These are phyloP conservation scores for Apis laboriosa DNA, from an alignment of 1,140 invertebrate species.

Conservation along the genomic window DNA sequence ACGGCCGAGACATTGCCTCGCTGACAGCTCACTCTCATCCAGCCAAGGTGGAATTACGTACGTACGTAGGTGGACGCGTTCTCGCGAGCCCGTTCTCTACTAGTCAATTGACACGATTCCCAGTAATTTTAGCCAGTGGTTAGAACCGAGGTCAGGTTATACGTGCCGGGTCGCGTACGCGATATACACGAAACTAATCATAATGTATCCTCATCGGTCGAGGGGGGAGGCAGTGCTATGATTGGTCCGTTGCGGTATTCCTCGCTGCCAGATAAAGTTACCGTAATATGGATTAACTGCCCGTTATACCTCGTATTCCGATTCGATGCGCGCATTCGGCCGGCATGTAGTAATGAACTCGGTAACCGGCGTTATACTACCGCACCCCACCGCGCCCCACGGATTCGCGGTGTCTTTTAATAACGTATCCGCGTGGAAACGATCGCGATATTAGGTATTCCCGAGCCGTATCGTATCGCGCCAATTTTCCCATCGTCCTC, in stretches of 20 bases:
- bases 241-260: conserved; percentile 68
- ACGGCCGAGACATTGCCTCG: too few relatives aligned
- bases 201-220: conserved; percentile 63
- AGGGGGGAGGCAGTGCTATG: conserved; percentile 35
- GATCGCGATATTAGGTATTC: background rate
- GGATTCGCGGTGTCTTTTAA: conserved; percentile 57
- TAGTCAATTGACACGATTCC: conserved; percentile 66
- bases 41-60: conserved; percentile 14
- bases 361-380: conserved; percentile 52
- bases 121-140: conserved; percentile 64
- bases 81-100: background rate
- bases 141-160: conserved; percentile 59
- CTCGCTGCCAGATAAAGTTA: conserved; percentile 66
- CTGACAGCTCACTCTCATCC: background rate
- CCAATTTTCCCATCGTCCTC: background rate
- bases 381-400: conserved; percentile 38
- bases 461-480: background rate
- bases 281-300: conserved; percentile 68
- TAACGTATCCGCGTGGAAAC: conserved; percentile 43
- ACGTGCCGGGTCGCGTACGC: conserved; percentile 56
- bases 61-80: background rate
- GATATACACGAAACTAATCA: conserved; percentile 65
- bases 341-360: conserved; percentile 61
- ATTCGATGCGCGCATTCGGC: conserved; percentile 44
- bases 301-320: conserved; percentile 59